Base-by-base conservation (phyloP, 2,797 vertebrate species). In the Scarus forsteni region DNA sequence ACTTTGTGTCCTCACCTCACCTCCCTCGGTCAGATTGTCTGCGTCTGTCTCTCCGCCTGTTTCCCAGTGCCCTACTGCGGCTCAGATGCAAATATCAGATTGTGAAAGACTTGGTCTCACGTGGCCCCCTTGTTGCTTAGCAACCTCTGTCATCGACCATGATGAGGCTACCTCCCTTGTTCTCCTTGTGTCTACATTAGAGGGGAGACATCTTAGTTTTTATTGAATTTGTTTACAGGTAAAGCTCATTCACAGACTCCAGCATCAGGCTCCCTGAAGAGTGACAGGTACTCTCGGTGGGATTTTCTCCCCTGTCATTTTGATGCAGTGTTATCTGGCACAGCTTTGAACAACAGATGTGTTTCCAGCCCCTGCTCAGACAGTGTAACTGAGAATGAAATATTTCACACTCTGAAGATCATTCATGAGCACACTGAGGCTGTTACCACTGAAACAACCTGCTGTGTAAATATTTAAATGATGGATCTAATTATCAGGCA, bases 101-200 rank as follows among this genome's bases (percentile, higher is more conserved):
- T 80, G 74, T 80, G 81, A 84, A 77, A 88, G 83, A 73, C 84
- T 82, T 77, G 43, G 80, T 83, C 81, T 91, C 80, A 87, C 78
- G 54, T 88, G 86, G 77, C 73, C 84, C 12, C 82, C 83, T 88
- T 90, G 92, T 94, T 94, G 90, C 93, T 70, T 88, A 88, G 93
- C 92, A 89, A 94, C 93, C 77, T 16, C 83, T 90, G 85, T 92
- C 88, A 90, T 89, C 70, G 54, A 75, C 88, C 78, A 81, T 53
- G 75, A 86, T 89, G 66, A 72, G 62, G 82, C 69, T 38, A 12
- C 27, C 27, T 68, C 59, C 64, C 40, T 62, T 16, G 12, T 14
- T 45, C 12, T 55, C 73, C 71, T 56, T 71, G 65, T 83, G 63
- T 72, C 54, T 49, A 36, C 12, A 53, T 48, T 18, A 56, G 65